phyloP scores from a whole-genome alignment of 2,797 vertebrate genomes.

The Psittacula echo region DNA sequence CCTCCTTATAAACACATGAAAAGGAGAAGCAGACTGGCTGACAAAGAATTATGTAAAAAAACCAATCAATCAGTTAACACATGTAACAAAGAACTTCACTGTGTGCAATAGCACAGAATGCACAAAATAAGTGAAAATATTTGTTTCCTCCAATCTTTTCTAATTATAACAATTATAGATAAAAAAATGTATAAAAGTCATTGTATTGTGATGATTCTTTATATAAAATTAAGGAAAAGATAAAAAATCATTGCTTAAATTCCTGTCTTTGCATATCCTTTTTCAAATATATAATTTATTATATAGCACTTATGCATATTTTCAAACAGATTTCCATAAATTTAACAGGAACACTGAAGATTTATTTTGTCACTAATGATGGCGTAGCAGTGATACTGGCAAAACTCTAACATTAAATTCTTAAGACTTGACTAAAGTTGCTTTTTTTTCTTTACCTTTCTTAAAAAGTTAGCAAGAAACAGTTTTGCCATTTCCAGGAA shows the following conservation, averaged over 20 bases:
- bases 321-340: not conserved
- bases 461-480: not conserved
- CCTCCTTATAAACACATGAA: not conserved
- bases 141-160: not conserved
- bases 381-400: not conserved
- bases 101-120: not conserved
- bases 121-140: not conserved
- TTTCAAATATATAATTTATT: not conserved
- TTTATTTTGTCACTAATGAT: not conserved
- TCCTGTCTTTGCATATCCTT: not conserved
- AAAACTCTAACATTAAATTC: not conserved
- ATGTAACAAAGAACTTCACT: not conserved
- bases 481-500: not conserved
- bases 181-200: not conserved
- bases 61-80: fast-evolving
- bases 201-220: not conserved
- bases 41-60: not conserved
- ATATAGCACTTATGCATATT: not conserved
- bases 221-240: not conserved
- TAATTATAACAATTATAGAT: not conserved
- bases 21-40: not conserved
- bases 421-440: not conserved
- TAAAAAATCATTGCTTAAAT: not conserved
- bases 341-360: not conserved
- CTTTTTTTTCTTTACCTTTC: not conserved